These are phyloP conservation scores for Dione vanillae DNA, from an alignment of 2,888 invertebrate genomes.

Conservation along the genomic window DNA sequence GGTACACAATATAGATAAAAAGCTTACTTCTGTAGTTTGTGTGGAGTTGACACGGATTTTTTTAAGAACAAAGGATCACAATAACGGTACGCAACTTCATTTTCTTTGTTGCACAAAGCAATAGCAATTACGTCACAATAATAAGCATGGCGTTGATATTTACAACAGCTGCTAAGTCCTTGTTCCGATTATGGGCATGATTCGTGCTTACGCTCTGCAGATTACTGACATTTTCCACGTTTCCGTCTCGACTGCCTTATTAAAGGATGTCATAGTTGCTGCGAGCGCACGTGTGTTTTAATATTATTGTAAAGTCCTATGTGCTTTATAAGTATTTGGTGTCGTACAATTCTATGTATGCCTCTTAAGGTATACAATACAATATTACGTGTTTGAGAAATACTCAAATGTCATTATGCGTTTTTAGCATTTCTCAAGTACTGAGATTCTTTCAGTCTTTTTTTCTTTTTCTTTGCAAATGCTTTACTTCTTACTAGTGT, in stretches of 20 bases:
- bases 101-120: slow-evolving; percentile 76
- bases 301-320: slow-evolving; percentile 52
- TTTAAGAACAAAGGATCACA: slow-evolving; percentile 50
- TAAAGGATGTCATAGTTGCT: slow-evolving; percentile 75
- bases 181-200: slow-evolving; percentile 82
- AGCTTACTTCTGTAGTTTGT: slow-evolving; percentile 1
- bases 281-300: slow-evolving; percentile 65
- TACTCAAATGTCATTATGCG: slow-evolving; percentile 31
- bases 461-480: not conserved
- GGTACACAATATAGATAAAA: slow-evolving; percentile 51
- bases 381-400: slow-evolving; percentile 20
- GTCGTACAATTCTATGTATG: slow-evolving; percentile 42
- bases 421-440: slow-evolving; percentile 16
- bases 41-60: slow-evolving; percentile 28
- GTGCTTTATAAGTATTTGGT: slow-evolving; percentile 47
- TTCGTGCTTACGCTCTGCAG: slow-evolving; percentile 77
- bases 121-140: slow-evolving; percentile 78
- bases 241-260: slow-evolving; percentile 79
- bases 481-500: too few relatives aligned
- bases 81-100: slow-evolving; percentile 60
- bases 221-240: slow-evolving; percentile 82
- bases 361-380: slow-evolving; percentile 45
- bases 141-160: slow-evolving; percentile 78
- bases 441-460: slow-evolving; percentile 1
- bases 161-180: slow-evolving; percentile 81